Base-by-base conservation (phyloP, 2,888 invertebrate species). In the Ypsolopha sequella region DNA sequence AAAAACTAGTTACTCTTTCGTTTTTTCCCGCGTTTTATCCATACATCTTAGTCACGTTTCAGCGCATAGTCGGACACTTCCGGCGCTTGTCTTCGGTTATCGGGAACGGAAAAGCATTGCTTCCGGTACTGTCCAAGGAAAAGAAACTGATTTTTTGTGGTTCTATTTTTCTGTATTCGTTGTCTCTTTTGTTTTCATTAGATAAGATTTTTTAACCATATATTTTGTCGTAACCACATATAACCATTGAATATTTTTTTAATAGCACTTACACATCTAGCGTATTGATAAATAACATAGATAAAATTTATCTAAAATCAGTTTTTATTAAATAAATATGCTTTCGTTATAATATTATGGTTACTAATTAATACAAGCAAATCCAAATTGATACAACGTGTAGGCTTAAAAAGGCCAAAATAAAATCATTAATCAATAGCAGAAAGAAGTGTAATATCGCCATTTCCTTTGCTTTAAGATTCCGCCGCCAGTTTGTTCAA, bases 61-160 rank as follows among this genome's bases (percentile, higher is more conserved):
- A 64, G 57, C 66, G 58, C 60, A 59, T 65, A 36, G 64, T 62
- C 52, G 61, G 63, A 63, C 66, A 64, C 73, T 84, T 84, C 84
- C 85, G 73, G 59, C 54, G 56, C 77, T 73, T 81, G 82, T 81
- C 85, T 80, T 64, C 61, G 72, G 71, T 72, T 82, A 82, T 82
- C 79, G 70, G 68, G 48, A 56, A 57, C 60, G 74, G 76, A 72
- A 78, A 84, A 70, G 68, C 74, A 85, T 76, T 66, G 65, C 79
- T 84, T 84, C 85, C 85, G 76, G 63, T 58, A 62, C 64, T 76
- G 76, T 78, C 72, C 68, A 61, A 63, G 62, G 64, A 61, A 60
- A 65, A 62, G 50, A 56, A 59, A 58, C 64, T 65, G 55, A 61
- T 69, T 73, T 76, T 76, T 69, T 71, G 71, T 64, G 8, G 57